Evolutionary conservation across 2,888 invertebrate genomes (phyloP).

Genomic region (Cataglyphis cursor): DNA sequence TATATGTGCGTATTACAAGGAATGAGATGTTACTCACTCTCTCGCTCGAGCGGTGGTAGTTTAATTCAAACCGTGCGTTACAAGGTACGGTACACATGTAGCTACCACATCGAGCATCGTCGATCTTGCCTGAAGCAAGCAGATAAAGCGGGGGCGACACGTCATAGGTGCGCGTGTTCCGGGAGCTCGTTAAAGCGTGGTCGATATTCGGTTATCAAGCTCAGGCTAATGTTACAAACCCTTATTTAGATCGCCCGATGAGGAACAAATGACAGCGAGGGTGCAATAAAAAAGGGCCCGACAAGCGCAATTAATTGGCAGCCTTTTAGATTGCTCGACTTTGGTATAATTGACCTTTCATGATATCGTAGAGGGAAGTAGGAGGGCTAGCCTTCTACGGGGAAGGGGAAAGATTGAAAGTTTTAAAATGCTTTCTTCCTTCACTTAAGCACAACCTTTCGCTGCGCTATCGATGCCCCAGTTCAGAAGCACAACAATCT

Average conservation of each 20-base stretch:
- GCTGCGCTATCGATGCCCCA: constrained; percentile 30
- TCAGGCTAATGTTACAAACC: constrained; percentile 34
- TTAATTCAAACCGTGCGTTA: constrained; percentile 71
- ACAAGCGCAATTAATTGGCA: constrained; percentile 48
- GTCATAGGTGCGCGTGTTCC: constrained; percentile 73
- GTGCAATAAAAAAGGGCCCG: constrained; percentile 40
- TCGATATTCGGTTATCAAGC: constrained; percentile 66
- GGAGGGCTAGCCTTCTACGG: neutral
- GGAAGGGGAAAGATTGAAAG: constrained; percentile 1
- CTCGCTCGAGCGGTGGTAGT: constrained; percentile 59
- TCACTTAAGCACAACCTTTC: neutral
- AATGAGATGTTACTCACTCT: constrained; percentile 51
- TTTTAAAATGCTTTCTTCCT: constrained; percentile 41
- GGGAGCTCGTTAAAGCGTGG: constrained; percentile 69
- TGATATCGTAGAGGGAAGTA: constrained; percentile 31
- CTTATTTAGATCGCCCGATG: constrained; percentile 54
- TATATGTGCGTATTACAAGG: constrained; percentile 47
- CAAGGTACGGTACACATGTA: constrained; percentile 71
- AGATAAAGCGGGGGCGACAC: constrained; percentile 75
- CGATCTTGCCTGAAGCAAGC: constrained; percentile 72
- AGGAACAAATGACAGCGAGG: constrained; percentile 50
- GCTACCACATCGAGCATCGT: constrained; percentile 71
- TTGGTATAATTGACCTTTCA: constrained; percentile 35
- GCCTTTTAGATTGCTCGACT: constrained; percentile 14
- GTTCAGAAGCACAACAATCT: constrained; percentile 9